Evolutionary conservation across 1,140 invertebrate species (phyloP).

Genomic region (Drosophila navojoa): DNA sequence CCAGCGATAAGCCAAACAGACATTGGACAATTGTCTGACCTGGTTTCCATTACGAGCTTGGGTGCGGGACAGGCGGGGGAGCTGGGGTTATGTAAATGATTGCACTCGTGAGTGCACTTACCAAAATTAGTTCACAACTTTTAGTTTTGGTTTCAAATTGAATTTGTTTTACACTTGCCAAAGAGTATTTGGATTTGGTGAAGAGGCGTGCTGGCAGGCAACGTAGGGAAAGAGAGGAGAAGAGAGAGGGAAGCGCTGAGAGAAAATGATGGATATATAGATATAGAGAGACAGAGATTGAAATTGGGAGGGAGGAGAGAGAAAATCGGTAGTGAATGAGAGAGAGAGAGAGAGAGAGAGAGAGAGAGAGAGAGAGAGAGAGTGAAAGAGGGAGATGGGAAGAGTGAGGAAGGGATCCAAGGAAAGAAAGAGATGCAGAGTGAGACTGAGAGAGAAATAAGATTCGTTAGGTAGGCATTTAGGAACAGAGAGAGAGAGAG

Average conservation of each 20-base stretch:
- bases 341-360: too few species aligned
- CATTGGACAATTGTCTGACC: constrained; percentile 61
- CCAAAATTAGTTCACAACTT: constrained; percentile 53
- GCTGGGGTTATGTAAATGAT: constrained; percentile 60
- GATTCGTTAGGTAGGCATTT: too few species aligned
- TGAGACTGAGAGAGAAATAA: too few species aligned
- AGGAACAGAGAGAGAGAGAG: too few species aligned
- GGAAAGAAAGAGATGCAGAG: too few species aligned
- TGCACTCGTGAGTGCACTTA: constrained; percentile 66
- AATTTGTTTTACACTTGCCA: constrained; percentile 19
- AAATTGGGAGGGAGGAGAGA: background rate
- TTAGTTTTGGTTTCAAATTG: constrained; percentile 36
- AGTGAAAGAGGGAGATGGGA: too few species aligned
- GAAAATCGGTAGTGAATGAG: too few species aligned
- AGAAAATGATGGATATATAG: background rate
- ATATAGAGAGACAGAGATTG: background rate
- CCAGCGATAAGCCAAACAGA: constrained; percentile 45
- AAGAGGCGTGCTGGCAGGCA: background rate
- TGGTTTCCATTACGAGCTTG: constrained; percentile 42
- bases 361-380: too few species aligned
- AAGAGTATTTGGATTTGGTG: constrained; percentile 6
- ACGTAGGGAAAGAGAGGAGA: background rate
- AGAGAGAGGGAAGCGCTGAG: too few species aligned
- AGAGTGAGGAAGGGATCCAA: too few species aligned
- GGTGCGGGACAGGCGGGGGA: background rate